phyloP scores from a whole-genome alignment of 2,113 vertebrate genomes.

The Grus americana region DNA sequence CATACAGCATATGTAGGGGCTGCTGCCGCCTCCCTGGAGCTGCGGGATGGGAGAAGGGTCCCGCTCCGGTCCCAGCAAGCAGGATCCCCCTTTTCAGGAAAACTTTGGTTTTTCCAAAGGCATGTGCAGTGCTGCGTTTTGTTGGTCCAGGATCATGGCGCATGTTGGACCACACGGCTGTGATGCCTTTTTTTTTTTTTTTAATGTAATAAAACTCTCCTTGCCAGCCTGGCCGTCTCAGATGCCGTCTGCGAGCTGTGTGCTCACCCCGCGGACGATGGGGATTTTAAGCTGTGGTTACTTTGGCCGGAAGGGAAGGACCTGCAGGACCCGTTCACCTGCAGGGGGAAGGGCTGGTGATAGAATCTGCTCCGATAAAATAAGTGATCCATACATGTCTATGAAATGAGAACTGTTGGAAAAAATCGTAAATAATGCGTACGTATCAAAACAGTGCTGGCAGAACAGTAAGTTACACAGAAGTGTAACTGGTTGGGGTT shows the following conservation, averaged over 20 bases:
- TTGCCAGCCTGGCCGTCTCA: not conserved
- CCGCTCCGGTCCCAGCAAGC: not conserved
- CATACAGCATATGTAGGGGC: accelerated
- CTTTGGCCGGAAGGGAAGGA: not conserved
- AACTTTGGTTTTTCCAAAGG: not conserved
- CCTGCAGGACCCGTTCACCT: not conserved
- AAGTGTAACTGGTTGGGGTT: not conserved
- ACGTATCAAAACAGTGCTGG: not conserved
- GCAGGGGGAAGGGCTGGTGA: not conserved
- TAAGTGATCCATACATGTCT: accelerated
- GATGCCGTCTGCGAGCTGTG: not conserved
- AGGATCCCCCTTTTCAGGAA: not conserved
- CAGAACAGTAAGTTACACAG: not conserved
- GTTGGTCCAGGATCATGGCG: not conserved
- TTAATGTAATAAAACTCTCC: not conserved
- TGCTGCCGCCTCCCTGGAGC: not conserved
- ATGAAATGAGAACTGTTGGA: not conserved
- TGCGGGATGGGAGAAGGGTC: not conserved
- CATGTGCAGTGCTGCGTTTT: accelerated
- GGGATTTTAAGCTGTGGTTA: not conserved
- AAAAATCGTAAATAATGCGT: not conserved
- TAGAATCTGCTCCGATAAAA: not conserved
- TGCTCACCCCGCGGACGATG: not conserved
- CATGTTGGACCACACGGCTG: not conserved
- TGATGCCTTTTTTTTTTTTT: not conserved